Evolutionary conservation across 2,797 vertebrate species (phyloP).

Genomic region (Crocidura indochinensis): DNA sequence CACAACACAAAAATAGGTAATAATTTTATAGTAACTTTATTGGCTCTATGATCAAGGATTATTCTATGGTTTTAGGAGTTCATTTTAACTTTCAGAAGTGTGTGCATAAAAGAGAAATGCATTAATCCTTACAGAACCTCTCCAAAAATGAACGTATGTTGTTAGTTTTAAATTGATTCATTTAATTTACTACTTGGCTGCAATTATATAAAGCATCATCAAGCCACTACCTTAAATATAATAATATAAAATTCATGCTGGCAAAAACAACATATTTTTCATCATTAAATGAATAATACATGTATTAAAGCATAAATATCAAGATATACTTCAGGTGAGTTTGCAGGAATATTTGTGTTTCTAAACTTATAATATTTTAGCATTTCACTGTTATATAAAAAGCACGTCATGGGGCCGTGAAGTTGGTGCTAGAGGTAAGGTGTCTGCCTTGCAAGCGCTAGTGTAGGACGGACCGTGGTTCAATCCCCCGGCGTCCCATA

Average conservation of each 20-base stretch:
- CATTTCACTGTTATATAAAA: conserved; percentile 11
- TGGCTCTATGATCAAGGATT: background rate
- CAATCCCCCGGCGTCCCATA: too few relatives aligned
- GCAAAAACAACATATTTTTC: conserved; percentile 58
- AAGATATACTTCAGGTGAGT: background rate
- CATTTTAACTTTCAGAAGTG: too few relatives aligned
- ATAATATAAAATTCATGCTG: conserved; percentile 66
- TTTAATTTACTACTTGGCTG: conserved; percentile 51
- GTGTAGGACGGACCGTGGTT: too few relatives aligned
- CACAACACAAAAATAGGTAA: background rate
- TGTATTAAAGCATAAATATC: background rate
- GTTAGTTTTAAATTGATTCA: conserved; percentile 64
- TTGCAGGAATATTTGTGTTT: background rate
- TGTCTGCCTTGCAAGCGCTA: too few relatives aligned
- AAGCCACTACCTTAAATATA: conserved; percentile 61
- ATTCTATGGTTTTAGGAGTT: too few relatives aligned
- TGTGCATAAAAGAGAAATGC: too few relatives aligned
- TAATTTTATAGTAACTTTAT: background rate
- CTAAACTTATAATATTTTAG: background rate
- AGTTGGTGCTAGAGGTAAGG: too few relatives aligned
- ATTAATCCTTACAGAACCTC: too few relatives aligned
- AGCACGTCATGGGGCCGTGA: too few relatives aligned
- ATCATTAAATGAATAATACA: conserved; percentile 56
- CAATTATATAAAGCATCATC: conserved; percentile 67
- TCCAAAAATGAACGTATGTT: too few relatives aligned